Base-by-base conservation (phyloP, 2,113 vertebrate species). In the Lagopus muta region DNA sequence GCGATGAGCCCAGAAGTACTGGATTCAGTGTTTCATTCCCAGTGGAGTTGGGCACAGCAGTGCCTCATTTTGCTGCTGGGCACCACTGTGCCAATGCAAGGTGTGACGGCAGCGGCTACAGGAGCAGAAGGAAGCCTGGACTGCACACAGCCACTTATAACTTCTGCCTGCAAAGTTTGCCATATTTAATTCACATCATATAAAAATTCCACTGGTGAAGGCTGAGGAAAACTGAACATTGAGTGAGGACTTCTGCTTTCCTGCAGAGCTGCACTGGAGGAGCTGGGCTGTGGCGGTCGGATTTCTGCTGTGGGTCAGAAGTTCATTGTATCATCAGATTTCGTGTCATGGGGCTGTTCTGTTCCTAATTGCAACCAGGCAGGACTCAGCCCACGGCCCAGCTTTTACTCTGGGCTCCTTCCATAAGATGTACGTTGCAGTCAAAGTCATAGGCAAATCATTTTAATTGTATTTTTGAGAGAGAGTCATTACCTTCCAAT, bases 291-390 rank as follows among this genome's bases (percentile, higher is more conserved):
- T 61, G 87, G 71, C 0, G 38, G 84, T 97, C 95, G 61, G 54
- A 67, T 97, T 96, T 95, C 95, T 91, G 52, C 48, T 52, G 10
- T 58, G 91, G 94, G 91, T 94, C 90, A 96, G 80, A 73, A 96
- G 94, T 96, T 96, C 93, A 95, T 3, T 13, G 45, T 27, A 62
- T 93, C 91, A 58, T 91, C 25, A 0, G 74, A 78, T 97, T 96
- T 96, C 92, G 61, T 61, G 57, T 94, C 86, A 83, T 76, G 88
- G 54, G 89, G 88, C 82, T 96, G 72, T 52, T 86, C 72, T 88
- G 58, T 27, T 88, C 77, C 82, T 89, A 67, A 93, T 18, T 91
- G 84, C 89, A 95, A 50, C 74, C 91, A 94, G 58, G 30, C 90
- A 76, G 57, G 71, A 47, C 67, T 71, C 89, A 18, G 54, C 67